Conservation (phyloP, 2,797 vertebrate species). For the Pangasius djambal region DNA sequence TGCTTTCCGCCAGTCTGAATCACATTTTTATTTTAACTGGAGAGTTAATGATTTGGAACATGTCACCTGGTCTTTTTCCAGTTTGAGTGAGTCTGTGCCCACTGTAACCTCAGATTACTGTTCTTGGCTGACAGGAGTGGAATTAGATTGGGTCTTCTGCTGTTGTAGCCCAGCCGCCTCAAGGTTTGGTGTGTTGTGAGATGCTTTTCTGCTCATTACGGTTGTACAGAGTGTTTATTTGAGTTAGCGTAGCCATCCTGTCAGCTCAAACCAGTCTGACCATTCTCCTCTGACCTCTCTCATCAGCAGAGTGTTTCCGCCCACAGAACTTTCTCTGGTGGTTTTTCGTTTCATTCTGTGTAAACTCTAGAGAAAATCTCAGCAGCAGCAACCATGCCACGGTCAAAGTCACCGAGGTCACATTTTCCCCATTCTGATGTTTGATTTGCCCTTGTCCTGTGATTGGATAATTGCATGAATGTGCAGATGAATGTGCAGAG, state of each 20-base stretch:
- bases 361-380: background rate
- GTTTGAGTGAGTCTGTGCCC: background rate
- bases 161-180: no score
- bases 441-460: background rate
- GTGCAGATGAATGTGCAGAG: no score
- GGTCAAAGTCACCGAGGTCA: background rate
- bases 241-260: background rate
- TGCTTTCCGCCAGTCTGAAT: background rate
- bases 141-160: background rate
- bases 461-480: background rate
- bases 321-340: background rate
- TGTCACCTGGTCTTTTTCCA: background rate
- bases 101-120: background rate
- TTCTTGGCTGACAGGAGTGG: background rate
- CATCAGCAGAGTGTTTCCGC: background rate
- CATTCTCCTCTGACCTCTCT: background rate
- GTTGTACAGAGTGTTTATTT: background rate
- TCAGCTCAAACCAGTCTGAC: background rate
- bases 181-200: background rate
- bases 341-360: background rate
- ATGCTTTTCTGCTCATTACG: background rate
- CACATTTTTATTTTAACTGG: background rate
- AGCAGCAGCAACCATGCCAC: background rate
- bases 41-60: background rate
- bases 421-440: no score